Percentiles rank a stretch among this genome's conserved stretches.
These are phyloP conservation scores for Ceuthmochares aereus DNA, from an alignment of 2,113 vertebrate species.

Conservation along the genomic window DNA sequence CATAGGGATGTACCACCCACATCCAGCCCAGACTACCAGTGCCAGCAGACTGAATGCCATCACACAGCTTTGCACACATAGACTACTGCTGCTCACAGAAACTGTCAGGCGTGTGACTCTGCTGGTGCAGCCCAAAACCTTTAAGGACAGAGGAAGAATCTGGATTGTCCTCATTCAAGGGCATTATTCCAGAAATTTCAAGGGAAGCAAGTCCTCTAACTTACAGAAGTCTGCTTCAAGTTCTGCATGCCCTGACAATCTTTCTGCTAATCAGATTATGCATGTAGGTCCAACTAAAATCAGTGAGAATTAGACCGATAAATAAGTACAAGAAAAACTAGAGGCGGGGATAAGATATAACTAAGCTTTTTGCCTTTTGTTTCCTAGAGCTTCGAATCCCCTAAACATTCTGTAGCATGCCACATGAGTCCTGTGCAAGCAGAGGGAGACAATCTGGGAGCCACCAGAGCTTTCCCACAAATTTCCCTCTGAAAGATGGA, in stretches of 20 bases:
- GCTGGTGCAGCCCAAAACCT: background rate
- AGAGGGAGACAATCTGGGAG: background rate
- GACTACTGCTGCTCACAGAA: accelerated
- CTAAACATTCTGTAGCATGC: background rate
- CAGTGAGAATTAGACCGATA: background rate
- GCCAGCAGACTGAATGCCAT: background rate
- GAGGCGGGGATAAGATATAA: background rate
- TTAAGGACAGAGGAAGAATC: accelerated
- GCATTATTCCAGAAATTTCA: background rate
- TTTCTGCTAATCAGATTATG: background rate
- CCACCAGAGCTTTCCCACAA: background rate
- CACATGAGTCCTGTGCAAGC: background rate
- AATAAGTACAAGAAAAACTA: background rate
- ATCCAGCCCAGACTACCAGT: background rate
- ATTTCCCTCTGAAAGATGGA: background rate
- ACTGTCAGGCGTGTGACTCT: accelerated
- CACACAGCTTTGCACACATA: background rate
- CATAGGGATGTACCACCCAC: background rate
- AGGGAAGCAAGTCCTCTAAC: background rate
- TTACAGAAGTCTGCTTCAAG: background rate
- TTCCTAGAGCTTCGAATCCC: background rate
- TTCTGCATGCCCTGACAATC: background rate
- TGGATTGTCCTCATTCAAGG: background rate
- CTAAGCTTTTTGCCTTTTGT: background rate
- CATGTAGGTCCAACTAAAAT: background rate